Evolutionary conservation across 37 sponge, comb jelly and placozoan genomes (phyloP).

Genomic region (Aphrocallistes beatrix): DNA sequence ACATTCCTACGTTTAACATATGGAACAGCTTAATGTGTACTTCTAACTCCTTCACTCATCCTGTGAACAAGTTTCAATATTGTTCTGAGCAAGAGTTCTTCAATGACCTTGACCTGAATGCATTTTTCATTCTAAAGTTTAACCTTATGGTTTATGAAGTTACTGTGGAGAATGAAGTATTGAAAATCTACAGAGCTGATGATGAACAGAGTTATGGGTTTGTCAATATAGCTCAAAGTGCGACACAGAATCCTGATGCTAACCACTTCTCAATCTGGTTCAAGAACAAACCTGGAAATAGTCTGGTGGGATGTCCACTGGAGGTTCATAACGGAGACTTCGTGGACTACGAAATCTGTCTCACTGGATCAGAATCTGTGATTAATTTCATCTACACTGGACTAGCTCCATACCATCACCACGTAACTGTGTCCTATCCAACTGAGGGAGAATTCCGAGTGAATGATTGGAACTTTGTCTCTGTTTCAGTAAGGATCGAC

Average conservation of each 20-base stretch:
- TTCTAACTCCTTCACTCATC: background rate
- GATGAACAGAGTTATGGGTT: background rate
- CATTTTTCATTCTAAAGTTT: background rate
- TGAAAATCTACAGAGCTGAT: background rate
- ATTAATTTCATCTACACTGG: background rate
- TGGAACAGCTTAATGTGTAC: background rate
- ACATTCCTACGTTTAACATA: background rate
- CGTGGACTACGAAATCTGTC: background rate
- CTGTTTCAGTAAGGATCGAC: background rate
- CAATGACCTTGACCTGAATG: background rate
- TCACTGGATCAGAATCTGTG: background rate
- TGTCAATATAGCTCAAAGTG: background rate
- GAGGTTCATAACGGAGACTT: background rate
- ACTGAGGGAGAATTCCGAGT: background rate
- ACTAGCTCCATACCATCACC: background rate
- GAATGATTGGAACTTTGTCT: background rate
- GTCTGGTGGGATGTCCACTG: background rate
- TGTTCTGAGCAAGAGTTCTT: background rate
- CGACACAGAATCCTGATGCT: background rate
- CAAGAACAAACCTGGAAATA: background rate
- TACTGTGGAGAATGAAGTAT: background rate
- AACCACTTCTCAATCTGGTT: constrained; percentile 8
- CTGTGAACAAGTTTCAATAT: background rate
- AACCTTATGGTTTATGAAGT: background rate
- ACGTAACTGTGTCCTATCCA: background rate